Evolutionary conservation across 2,888 invertebrate genomes (phyloP).

Genomic region (Molanna angustata): DNA sequence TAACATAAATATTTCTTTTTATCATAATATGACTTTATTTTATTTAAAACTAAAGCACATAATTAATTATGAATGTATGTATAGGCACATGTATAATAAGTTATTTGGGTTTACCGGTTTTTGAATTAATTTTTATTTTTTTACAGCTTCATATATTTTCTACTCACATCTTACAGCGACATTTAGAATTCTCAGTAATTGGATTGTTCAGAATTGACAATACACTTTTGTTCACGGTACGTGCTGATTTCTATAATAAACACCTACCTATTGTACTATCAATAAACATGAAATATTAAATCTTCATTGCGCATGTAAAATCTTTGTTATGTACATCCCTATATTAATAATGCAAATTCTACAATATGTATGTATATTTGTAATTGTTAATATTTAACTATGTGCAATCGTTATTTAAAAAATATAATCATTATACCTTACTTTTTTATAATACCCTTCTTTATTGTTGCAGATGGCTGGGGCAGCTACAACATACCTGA

Average conservation of each 20-base stretch:
- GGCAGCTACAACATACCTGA: conserved; percentile 14
- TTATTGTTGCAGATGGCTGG: conserved; percentile 11
- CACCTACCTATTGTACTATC: not conserved
- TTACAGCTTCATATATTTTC: conserved; percentile 14
- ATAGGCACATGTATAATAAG: not conserved
- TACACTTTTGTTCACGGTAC: conserved; percentile 11
- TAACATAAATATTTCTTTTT: too few species aligned
- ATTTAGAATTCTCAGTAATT: conserved; percentile 2
- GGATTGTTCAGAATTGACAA: conserved; percentile 13
- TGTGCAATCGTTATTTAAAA: too few species aligned
- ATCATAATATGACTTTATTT: not conserved
- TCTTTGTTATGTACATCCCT: not conserved
- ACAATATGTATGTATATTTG: too few species aligned
- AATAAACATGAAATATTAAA: not conserved
- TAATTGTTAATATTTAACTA: too few species aligned
- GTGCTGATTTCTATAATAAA: not conserved
- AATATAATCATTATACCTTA: too few species aligned
- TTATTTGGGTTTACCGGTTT: not conserved
- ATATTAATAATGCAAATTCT: not conserved
- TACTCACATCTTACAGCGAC: conserved; percentile 4
- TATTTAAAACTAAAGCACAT: too few species aligned
- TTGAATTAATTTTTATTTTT: not conserved
- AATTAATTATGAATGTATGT: too few species aligned
- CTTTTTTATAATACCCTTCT: not conserved
- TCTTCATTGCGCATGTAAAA: too few species aligned